Conservation (phyloP, 2,797 vertebrate genomes). For the Coluber constrictor region DNA sequence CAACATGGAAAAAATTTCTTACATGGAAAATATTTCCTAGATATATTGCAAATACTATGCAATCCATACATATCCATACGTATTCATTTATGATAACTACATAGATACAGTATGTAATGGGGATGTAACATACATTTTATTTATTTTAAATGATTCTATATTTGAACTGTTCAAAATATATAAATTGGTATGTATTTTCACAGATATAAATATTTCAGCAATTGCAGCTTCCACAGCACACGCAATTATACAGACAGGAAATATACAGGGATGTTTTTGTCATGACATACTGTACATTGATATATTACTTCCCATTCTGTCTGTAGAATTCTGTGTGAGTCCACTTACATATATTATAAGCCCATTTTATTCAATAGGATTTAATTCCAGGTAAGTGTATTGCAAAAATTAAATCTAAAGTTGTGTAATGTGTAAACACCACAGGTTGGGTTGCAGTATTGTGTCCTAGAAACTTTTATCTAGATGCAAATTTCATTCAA, state of each 20-base stretch:
- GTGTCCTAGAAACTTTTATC: background rate
- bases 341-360: background rate
- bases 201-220: background rate
- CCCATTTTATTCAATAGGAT: background rate
- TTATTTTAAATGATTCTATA: background rate
- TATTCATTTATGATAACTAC: background rate
- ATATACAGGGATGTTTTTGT: background rate
- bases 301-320: background rate
- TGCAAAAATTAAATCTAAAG: background rate
- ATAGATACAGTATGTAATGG: background rate
- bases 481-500: too few relatives aligned
- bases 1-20: background rate
- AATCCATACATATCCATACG: background rate
- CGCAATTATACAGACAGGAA: background rate
- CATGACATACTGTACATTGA: background rate
- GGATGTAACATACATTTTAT: background rate
- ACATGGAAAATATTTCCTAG: background rate
- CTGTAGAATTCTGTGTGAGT: background rate
- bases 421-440: background rate
- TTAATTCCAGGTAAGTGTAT: background rate
- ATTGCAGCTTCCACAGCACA: background rate
- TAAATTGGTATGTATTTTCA: background rate
- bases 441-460: background rate
- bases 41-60: background rate
- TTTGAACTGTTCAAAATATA: background rate